Base-by-base conservation (phyloP, 2,888 invertebrate genomes). In the Pseudococcus longispinus region DNA sequence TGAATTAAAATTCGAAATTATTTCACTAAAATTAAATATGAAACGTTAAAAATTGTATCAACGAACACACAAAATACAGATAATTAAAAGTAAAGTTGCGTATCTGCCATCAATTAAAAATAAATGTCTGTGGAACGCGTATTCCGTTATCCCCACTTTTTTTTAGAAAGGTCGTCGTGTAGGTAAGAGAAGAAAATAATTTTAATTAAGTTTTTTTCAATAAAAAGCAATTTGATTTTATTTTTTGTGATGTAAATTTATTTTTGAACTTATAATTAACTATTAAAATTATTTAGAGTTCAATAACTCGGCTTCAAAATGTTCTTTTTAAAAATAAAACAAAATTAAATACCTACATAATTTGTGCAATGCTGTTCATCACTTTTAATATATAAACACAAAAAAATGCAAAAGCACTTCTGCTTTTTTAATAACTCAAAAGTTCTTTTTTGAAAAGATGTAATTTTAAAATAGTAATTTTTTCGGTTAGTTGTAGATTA, bases 41-140 rank as follows among this genome's bases (percentile, higher is more conserved):
- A 13, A 23, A 60, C 20, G 23, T 11, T 80, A 80, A 80, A 80
- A 80, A 37, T 80, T 80, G 77, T 42, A 80, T 80, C 77, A 20
- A 80, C 77, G 77, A 80, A 42, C 77, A 80, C 77, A 80, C 29
- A 80, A 80, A 80, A 80, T 80, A 37, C 37, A 80, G 77, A 80
- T 80, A 80, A 80, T 80, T 42, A 80, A 70, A 74, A 80, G 29
- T 42, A 84, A 60, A 55, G 65, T 84, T 65, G 84, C 84, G 84
- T 84, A 84, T 84, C 65, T 84, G 65, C 84, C 84, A 84, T 84
- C 42, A 65, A 84, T 84, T 84, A 84, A 60, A 65, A 84, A 84
- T 65, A 84, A 60, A 84, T 84, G 84, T 84, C 84, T 65, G 42
- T 15, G 60, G 60, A 84, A 26, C 37, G 84, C 84, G 65, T 5